A percentile compares a stretch with the other conserved stretches of the same genome.
Evolutionary conservation across 2,113 vertebrate species (phyloP).

Genomic region (Heterocephalus glaber): DNA sequence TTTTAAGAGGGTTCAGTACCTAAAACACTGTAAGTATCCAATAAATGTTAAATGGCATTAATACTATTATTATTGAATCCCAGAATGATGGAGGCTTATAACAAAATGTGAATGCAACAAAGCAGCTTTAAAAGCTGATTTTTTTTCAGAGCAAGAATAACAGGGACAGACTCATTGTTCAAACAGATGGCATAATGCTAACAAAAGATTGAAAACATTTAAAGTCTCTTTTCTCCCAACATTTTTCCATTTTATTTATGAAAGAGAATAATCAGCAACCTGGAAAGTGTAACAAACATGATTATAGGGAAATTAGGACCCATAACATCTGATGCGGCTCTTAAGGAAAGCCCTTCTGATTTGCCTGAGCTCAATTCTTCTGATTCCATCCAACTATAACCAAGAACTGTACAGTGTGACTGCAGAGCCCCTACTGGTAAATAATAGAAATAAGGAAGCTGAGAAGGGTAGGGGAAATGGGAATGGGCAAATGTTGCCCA

Average conservation of each 20-base stretch:
- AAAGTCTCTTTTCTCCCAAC: background rate
- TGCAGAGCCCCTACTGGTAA: background rate
- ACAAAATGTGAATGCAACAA: slow-evolving; percentile 3
- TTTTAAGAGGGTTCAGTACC: background rate
- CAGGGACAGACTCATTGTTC: background rate
- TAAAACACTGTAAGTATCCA: background rate
- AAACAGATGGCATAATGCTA: background rate
- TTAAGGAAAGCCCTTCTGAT: background rate
- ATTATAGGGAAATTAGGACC: background rate
- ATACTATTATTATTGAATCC: background rate
- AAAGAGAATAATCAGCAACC: slow-evolving; percentile 1
- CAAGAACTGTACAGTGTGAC: background rate
- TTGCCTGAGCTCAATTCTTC: background rate
- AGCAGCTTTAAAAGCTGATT: slow-evolving; percentile 20
- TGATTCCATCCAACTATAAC: background rate
- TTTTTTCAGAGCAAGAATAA: slow-evolving; percentile 45
- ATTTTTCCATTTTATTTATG: slow-evolving; percentile 4
- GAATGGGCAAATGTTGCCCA: background rate
- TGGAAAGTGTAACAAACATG: background rate
- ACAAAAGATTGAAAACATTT: slow-evolving; percentile 25
- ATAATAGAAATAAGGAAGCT: background rate
- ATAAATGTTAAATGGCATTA: background rate
- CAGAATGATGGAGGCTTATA: background rate
- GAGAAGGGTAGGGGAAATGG: background rate
- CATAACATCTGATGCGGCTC: background rate